Base-by-base conservation (phyloP, 2,113 vertebrate species). In the Gallinago undulata region DNA sequence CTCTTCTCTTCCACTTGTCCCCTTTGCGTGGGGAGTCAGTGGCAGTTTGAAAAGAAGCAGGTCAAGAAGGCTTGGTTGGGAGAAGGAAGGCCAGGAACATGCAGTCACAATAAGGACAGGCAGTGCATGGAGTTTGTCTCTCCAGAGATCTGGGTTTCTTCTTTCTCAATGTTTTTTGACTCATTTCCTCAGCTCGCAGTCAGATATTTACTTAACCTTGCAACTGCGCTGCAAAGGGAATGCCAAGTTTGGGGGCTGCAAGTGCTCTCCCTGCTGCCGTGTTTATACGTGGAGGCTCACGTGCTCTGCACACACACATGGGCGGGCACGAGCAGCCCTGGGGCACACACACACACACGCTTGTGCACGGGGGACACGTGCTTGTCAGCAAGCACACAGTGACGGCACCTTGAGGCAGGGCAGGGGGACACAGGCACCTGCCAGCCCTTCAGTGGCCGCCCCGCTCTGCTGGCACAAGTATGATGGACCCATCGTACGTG, bases 181-280 rank as follows among this genome's bases (percentile, higher is more conserved):
- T 98, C 94, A 94, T 97, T 98, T 98, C 97, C 98, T 97, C 94
- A 87, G 97, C 96, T 95, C 72, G 15, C 95, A 84, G 95, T 95
- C 97, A 96, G 96, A 62, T 98, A 97, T 98, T 98, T 98, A 96
- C 81, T 97, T 97, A 98, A 98, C 97, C 98, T 97, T 90, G 95
- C 86, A 88, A 96, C 94, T 93, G 96, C 27, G 19, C 96, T 84
- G 92, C 39, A 16, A 66, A 7, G 91, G 91, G 77, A 95, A 51
- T 18, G 96, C 95, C 90, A 96, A 70, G 95, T 50, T 47, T 66
- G 93, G 97, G 97, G 85, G 90, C 92, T 93, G 95, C 33, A 41
- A 47, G 91, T 1, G 47, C 86, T 92, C 68, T 88, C 41, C 18
- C 72, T 13, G 94, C 92, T 24, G 95, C 84, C 11, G 10, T 57